These are phyloP conservation scores for Sesia bembeciformis DNA, from an alignment of 2,888 invertebrate genomes.

Conservation along the genomic window DNA sequence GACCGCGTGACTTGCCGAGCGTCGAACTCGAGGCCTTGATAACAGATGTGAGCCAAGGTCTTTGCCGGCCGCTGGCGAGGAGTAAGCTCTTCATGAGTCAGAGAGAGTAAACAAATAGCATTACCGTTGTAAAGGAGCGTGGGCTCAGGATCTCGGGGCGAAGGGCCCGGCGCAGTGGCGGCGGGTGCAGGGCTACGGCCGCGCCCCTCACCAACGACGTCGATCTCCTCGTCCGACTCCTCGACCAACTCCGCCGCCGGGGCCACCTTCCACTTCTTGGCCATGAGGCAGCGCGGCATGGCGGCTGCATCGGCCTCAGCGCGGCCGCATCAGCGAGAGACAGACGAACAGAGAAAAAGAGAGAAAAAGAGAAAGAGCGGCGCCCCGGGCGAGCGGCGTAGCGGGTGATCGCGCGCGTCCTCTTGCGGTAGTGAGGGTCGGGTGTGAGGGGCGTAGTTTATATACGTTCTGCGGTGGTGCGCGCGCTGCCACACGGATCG, in stretches of 20 bases:
- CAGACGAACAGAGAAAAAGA: slow-evolving; percentile 71
- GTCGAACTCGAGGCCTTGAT: no score
- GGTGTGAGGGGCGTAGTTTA: slow-evolving; percentile 39
- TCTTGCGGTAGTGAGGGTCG: slow-evolving; percentile 72
- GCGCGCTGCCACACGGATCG: slow-evolving; percentile 64
- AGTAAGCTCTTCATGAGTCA: no score
- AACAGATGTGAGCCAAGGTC: no score
- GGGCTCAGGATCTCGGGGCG: slow-evolving; percentile 80
- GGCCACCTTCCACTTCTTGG: slow-evolving; percentile 93
- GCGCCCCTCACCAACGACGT: slow-evolving; percentile 88
- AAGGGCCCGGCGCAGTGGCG: slow-evolving; percentile 79
- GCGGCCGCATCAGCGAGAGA: slow-evolving; percentile 69
- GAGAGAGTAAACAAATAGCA: slow-evolving; percentile 20
- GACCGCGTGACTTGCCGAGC: no score
- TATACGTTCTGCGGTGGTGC: slow-evolving; percentile 62
- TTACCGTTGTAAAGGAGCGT: slow-evolving; percentile 86
- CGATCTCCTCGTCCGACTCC: slow-evolving; percentile 85
- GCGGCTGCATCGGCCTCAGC: slow-evolving; percentile 74
- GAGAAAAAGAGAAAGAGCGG: slow-evolving; percentile 67
- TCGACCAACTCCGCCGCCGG: slow-evolving; percentile 76
- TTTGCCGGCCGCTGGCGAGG: neutral
- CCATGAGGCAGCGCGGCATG: slow-evolving; percentile 97
- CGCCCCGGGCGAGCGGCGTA: slow-evolving; percentile 70
- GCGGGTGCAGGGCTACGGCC: slow-evolving; percentile 69
- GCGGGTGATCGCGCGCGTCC: slow-evolving; percentile 70